phyloP scores from a whole-genome alignment of 2,888 invertebrate species.

The Megamerina dolium region DNA sequence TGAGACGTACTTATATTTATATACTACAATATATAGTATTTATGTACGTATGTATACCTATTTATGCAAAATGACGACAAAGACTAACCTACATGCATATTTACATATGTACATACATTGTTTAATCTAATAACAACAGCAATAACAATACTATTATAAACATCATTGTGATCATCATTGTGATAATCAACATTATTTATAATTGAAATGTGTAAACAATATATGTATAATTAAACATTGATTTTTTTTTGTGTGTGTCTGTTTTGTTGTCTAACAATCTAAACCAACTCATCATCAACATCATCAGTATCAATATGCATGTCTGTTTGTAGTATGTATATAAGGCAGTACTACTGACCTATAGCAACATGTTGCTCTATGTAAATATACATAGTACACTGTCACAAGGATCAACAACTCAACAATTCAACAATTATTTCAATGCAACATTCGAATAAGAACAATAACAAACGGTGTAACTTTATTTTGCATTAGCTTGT shows the following conservation, averaged over 20 bases:
- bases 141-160: too few species aligned
- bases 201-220: constrained; percentile 38
- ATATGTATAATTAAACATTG: constrained; percentile 38
- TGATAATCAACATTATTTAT: too few species aligned
- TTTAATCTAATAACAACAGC: too few species aligned
- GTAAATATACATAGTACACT: too few species aligned
- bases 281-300: constrained; percentile 1
- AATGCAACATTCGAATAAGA: neutral
- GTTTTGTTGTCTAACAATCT: too few species aligned
- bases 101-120: too few species aligned
- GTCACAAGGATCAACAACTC: neutral
- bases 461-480: neutral
- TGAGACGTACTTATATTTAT: too few species aligned
- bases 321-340: constrained; percentile 42
- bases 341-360: too few species aligned
- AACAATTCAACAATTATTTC: too few species aligned
- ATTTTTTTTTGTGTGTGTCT: too few species aligned
- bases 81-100: neutral
- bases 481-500: neutral
- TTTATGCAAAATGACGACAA: neutral
- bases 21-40: too few species aligned
- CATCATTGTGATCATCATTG: too few species aligned
- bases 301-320: constrained; percentile 17
- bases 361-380: constrained; percentile 35
- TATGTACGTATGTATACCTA: neutral